Evolutionary conservation across 2,113 vertebrate species (phyloP).

Genomic region (Corvus hawaiiensis): DNA sequence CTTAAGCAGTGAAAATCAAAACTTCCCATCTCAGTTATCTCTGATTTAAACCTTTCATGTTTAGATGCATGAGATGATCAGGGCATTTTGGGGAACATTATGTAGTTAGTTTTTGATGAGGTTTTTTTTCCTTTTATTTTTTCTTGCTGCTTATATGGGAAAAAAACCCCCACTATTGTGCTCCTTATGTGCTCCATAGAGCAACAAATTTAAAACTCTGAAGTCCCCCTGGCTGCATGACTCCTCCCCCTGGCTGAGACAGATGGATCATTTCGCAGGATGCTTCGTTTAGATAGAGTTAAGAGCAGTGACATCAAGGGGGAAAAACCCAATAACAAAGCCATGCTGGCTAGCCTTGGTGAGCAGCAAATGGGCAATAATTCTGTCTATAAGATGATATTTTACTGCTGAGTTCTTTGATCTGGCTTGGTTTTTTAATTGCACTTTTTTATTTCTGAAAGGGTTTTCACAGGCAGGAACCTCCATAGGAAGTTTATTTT

Average conservation of each 20-base stretch:
- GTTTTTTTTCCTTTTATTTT: accelerated
- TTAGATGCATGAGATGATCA: background rate
- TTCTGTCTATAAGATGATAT: background rate
- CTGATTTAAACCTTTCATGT: background rate
- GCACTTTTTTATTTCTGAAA: background rate
- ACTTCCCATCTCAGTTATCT: background rate
- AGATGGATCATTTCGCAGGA: background rate
- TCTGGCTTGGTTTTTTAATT: background rate
- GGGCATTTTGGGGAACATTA: background rate
- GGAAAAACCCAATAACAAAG: background rate
- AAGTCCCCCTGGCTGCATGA: background rate
- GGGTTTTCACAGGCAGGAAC: background rate
- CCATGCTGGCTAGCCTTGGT: background rate
- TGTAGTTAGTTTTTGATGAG: background rate
- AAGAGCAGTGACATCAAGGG: background rate
- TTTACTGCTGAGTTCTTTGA: background rate
- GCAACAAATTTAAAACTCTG: background rate
- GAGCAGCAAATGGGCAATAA: background rate
- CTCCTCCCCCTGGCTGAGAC: background rate
- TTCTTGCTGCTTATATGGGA: background rate
- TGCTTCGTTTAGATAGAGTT: background rate
- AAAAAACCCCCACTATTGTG: accelerated
- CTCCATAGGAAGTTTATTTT: background rate
- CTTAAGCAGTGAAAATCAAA: background rate
- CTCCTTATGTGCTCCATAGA: background rate